A percentile compares a stretch with the other conserved stretches of the same genome.
Evolutionary conservation across 2,113 vertebrate genomes (phyloP).

Genomic region (Scophthalmus maximus): DNA sequence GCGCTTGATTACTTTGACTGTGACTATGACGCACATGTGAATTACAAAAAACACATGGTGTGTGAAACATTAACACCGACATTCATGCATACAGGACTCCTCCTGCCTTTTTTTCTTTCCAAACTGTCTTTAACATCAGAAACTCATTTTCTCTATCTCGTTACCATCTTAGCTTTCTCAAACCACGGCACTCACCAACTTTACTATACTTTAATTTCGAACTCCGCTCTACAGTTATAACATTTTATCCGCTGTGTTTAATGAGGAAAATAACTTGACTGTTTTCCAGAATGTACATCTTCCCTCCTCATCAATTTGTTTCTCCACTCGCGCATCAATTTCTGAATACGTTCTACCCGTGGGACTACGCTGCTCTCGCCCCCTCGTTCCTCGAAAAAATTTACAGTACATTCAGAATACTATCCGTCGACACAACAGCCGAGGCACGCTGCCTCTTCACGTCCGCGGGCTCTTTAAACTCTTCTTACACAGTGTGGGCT

Average conservation of each 20-base stretch:
- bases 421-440: constrained; percentile 50
- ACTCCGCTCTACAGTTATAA: background rate
- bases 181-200: background rate
- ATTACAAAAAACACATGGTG: too few species aligned
- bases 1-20: too few species aligned
- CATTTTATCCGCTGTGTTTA: background rate
- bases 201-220: background rate
- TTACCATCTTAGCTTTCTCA: background rate
- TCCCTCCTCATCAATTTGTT: constrained; percentile 43
- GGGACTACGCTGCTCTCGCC: constrained; percentile 34
- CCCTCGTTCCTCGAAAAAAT: constrained; percentile 63
- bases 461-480: constrained; percentile 47
- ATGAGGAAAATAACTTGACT: background rate
- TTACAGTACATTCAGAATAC: constrained; percentile 32
- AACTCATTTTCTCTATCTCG: background rate
- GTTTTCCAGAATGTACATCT: background rate
- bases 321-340: constrained; percentile 48
- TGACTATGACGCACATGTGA: too few species aligned
- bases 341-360: constrained; percentile 50
- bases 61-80: too few species aligned
- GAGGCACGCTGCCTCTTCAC: constrained; percentile 40
- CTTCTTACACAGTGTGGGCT: constrained; percentile 1
- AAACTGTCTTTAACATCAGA: background rate
- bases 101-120: too few species aligned
- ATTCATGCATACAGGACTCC: too few species aligned